Conservation (phyloP, 2,797 vertebrate species). For the Micromesistius poutassou region DNA sequence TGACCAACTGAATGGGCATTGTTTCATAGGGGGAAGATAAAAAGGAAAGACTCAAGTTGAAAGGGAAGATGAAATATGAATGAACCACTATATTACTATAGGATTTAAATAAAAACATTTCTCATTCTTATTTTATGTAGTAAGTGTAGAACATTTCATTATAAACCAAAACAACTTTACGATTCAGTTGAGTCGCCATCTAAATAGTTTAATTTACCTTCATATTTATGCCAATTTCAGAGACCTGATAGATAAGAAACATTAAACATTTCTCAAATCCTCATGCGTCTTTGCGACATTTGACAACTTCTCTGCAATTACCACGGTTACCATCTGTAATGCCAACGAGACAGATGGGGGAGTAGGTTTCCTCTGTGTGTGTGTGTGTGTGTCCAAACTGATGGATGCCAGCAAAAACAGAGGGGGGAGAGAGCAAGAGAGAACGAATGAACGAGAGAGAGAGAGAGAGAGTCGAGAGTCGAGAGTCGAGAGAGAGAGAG, state of each 20-base stretch:
- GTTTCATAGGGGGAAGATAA: neutral
- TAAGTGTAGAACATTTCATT: neutral
- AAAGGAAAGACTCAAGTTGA: neutral
- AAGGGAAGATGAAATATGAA: neutral
- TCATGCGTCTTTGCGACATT: neutral
- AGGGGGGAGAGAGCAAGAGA: conserved; percentile 16
- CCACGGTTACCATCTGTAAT: conserved; percentile 1
- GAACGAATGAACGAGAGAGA: neutral
- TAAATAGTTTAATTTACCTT: neutral
- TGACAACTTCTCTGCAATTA: conserved; percentile 1
- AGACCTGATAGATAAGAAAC: neutral
- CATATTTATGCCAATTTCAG: neutral
- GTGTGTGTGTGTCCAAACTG: neutral
- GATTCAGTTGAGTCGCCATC: neutral
- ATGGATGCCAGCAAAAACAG: neutral
- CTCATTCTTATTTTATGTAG: neutral
- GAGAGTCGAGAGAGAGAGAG: neutral
- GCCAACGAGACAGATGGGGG: neutral
- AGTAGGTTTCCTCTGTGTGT: neutral
- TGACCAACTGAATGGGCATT: neutral
- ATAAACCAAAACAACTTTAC: neutral
- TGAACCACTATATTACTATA: neutral
- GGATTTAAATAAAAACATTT: neutral
- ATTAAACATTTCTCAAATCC: neutral
- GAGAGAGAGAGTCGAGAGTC: conserved; percentile 19